A percentile compares a stretch with the other conserved stretches of the same genome.
These are phyloP conservation scores for Seira ritae DNA, from an alignment of 2,888 invertebrate species.

Conservation along the genomic window DNA sequence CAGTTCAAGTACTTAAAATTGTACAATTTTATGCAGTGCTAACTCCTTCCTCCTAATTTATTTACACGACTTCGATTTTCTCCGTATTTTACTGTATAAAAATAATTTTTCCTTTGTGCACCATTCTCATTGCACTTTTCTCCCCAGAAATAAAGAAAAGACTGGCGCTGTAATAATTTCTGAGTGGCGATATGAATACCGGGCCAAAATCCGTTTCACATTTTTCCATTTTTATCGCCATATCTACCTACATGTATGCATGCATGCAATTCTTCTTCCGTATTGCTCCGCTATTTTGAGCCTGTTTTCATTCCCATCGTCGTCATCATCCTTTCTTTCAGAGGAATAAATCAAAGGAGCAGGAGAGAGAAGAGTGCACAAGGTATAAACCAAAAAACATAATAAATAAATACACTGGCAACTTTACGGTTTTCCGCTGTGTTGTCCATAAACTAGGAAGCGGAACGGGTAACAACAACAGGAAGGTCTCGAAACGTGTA, in stretches of 20 bases:
- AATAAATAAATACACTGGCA: slow-evolving; percentile 12
- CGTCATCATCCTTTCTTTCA: background rate
- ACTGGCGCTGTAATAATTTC: background rate
- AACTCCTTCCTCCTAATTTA: too few species aligned
- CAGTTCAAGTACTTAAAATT: too few species aligned
- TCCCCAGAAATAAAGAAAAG: background rate
- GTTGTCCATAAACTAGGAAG: slow-evolving; percentile 23
- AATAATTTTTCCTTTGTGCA: background rate
- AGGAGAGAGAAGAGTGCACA: slow-evolving; percentile 15
- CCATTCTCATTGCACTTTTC: background rate
- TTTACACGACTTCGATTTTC: too few species aligned
- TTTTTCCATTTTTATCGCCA: slow-evolving; percentile 11
- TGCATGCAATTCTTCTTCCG: background rate
- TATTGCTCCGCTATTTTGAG: background rate
- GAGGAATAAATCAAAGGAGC: slow-evolving; percentile 11
- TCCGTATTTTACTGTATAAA: background rate
- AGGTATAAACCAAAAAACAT: slow-evolving; percentile 22
- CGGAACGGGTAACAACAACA: slow-evolving; percentile 24
- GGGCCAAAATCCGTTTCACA: slow-evolving; percentile 1
- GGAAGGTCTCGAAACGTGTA: slow-evolving; percentile 21
- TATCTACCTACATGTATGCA: background rate
- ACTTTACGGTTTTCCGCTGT: slow-evolving; percentile 17
- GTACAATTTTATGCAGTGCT: too few species aligned
- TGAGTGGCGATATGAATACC: background rate
- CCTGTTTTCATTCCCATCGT: background rate